Base-by-base conservation (phyloP, 2,113 vertebrate genomes). In the Brevimyrus niger region DNA sequence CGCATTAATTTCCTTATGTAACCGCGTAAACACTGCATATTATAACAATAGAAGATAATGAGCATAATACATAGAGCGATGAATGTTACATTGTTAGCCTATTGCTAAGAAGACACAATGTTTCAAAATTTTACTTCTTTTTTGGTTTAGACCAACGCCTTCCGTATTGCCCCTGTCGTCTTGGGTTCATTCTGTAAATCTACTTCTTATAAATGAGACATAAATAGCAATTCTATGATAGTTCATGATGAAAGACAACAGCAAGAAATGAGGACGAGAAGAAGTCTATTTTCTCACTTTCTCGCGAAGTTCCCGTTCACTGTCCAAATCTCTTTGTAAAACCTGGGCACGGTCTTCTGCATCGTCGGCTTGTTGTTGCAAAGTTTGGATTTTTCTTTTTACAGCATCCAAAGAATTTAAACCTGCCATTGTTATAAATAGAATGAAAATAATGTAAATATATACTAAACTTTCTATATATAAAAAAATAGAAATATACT, bases 281-380 rank as follows among this genome's bases (percentile, higher is more conserved):
- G 51, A 5, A 38, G 6, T 80, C 61, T 87, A 47, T 91, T 91
- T 90, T 92, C 98, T 99, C 96, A 98, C 98, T 97, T 99, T 97
- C 95, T 98, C 97, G 90, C 98, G 96, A 89, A 96, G 96, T 94
- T 99, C 97, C 91, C 97, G 97, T 95, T 99, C 98, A 92, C 95
- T 94, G 95, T 99, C 98, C 95, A 98, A 94, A 90, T 98, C 96
- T 92, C 96, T 96, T 96, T 99, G 98, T 90, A 98, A 95, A 90
- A 93, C 92, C 94, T 98, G 96, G 89, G 98, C 97, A 89, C 97
- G 96, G 88, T 98, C 98, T 93, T 98, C 98, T 46, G 98, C 98
- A 92, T 98, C 97, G 94, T 99, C 98, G 84, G 98, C 98, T 94
- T 99, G 97, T 95, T 97, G 97, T 95, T 99, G 98, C 95, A 99